A percentile compares a stretch with the other conserved stretches of the same genome.
These are phyloP conservation scores for Uloborus plumipes DNA, from an alignment of 2,888 invertebrate species.

Conservation along the genomic window DNA sequence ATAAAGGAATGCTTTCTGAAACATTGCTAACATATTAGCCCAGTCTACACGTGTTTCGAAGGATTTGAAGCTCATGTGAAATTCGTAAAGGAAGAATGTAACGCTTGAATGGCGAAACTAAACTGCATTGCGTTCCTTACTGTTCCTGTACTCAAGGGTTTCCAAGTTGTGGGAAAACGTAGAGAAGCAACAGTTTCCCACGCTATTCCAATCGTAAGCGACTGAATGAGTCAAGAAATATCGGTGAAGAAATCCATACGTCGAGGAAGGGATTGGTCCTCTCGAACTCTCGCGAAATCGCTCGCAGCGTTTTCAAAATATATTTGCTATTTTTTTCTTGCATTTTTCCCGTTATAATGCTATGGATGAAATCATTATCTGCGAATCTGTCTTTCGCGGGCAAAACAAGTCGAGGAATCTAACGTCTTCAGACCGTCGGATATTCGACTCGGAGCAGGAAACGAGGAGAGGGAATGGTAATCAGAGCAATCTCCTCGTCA, in stretches of 20 bases:
- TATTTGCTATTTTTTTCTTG: conserved; percentile 8
- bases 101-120: conserved; percentile 50
- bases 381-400: conserved; percentile 37
- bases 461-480: conserved; percentile 14
- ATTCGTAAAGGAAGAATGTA: conserved; percentile 31
- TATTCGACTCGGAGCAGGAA: not conserved
- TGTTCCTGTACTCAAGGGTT: conserved; percentile 14
- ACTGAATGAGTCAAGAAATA: conserved; percentile 19
- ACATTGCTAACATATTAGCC: too few relatives aligned
- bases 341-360: conserved; percentile 36
- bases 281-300: conserved; percentile 43
- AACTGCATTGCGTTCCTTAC: conserved; percentile 28
- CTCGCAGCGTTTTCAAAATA: conserved; percentile 38
- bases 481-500: conserved; percentile 54
- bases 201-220: conserved; percentile 13
- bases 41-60: too few relatives aligned
- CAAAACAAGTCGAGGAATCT: conserved; percentile 25
- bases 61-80: not conserved
- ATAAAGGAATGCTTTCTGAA: too few relatives aligned
- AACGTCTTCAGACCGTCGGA: conserved; percentile 26
- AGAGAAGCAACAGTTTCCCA: conserved; percentile 33
- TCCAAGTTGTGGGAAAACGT: conserved; percentile 33
- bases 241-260: conserved; percentile 2
- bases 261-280: conserved; percentile 14
- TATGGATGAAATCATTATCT: conserved; percentile 52